Base-by-base conservation (phyloP, 1,140 invertebrate species). In the Penaeus japonicus region DNA sequence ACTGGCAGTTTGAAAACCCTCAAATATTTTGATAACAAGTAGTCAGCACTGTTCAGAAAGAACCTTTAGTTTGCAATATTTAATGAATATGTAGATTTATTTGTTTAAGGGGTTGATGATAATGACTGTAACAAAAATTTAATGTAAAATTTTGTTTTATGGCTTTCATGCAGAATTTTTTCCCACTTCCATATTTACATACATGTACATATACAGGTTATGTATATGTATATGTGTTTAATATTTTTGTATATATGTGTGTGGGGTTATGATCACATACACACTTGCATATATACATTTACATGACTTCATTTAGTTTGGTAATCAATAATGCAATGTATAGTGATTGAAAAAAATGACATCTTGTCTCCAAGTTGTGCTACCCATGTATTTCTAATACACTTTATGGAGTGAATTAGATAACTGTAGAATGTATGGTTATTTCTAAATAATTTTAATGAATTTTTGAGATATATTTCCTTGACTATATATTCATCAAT, bases 341-440 rank as follows among this genome's bases (percentile, higher is more conserved):
- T 32, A 75, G 35, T 73, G 15, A 75, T 39, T 47, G 55, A 65
- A 84, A 70, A 20, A 65, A 53, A 24, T 84, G 62, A 84, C 83
- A 84, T 84, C 83, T 84, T 84, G 73, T 77, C 84, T 78, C 73
- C 55, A 78, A 85, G 70, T 85, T 85, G 84, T 85, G 73, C 73
- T 85, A 85, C 84, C 84, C 84, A 78, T 85, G 84, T 85, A 85
- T 78, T 85, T 85, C 59, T 79, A 78, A 78, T 78, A 85, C 73
- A 78, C 73, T 85, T 85, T 77, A 78, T 78, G 73, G 84, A 85
- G 84, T 85, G 84, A 85, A 77, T 57, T 85, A 85, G 84, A 59
- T 85, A 27, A 85, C 57, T 85, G 84, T 84, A 84, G 81, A 62
- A 62, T 84, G 81, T 84, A 70, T 84, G 35, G 35, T 84, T 84